phyloP scores from a whole-genome alignment of 2,888 invertebrate genomes.

The Timema podura region DNA sequence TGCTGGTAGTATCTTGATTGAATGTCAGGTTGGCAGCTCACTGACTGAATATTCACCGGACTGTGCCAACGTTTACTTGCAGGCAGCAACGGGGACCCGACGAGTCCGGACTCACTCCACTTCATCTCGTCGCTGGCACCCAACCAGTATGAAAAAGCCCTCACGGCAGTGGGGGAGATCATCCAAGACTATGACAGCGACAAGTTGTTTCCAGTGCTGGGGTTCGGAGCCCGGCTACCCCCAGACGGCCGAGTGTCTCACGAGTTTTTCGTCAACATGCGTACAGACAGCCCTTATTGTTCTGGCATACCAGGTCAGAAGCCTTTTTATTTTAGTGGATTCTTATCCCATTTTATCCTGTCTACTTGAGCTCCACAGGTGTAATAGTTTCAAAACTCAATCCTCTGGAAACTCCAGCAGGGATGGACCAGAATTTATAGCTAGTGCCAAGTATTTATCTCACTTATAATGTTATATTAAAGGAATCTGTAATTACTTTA shows the following conservation, averaged over 20 bases:
- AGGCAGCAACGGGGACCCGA: conserved; percentile 47
- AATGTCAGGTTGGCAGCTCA: no score
- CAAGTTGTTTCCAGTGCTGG: conserved; percentile 48
- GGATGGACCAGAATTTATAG: no score
- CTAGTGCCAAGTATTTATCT: no score
- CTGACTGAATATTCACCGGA: no score
- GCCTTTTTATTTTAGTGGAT: not conserved
- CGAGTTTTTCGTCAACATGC: conserved; percentile 50
- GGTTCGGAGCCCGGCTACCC: conserved; percentile 48
- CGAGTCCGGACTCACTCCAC: conserved; percentile 45
- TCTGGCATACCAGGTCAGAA: conserved; percentile 44
- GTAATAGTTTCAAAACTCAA: no score
- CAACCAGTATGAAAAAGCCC: conserved; percentile 47
- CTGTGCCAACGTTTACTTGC: not conserved
- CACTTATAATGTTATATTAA: no score
- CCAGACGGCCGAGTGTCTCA: conserved; percentile 45
- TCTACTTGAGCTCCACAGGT: no score
- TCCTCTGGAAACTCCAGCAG: no score
- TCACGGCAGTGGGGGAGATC: conserved; percentile 45
- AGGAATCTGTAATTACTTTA: no score
- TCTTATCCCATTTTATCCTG: no score
- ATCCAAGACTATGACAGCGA: conserved; percentile 49
- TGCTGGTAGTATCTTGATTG: no score
- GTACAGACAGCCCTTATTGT: conserved; percentile 51
- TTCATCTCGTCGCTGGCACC: conserved; percentile 40